A percentile compares a stretch with the other conserved stretches of the same genome.
Evolutionary conservation across 2,113 vertebrate species (phyloP).

Genomic region (Muscicapa adusta): DNA sequence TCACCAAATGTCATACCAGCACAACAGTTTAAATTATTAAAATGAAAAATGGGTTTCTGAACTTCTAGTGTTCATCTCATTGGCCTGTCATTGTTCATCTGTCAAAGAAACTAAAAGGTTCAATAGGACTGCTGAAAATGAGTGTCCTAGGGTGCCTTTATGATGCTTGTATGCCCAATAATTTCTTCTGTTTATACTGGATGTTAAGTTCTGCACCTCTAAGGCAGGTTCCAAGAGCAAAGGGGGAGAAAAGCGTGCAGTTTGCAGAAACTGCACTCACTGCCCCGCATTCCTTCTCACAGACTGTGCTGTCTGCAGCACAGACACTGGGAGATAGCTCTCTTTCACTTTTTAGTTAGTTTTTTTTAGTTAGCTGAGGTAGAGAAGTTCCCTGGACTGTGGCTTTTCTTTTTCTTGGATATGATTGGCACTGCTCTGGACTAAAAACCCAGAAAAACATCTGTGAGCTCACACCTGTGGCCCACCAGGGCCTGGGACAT

Average conservation of each 20-base stretch:
- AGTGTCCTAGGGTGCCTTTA: no score
- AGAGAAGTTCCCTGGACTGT: background rate
- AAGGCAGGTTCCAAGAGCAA: background rate
- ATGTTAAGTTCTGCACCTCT: background rate
- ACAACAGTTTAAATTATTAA: background rate
- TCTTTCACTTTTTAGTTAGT: background rate
- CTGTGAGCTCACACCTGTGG: background rate
- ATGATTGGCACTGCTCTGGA: no score
- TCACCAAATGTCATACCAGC: no score
- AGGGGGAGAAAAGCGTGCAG: background rate
- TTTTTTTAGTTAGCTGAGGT: background rate
- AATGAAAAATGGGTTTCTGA: background rate
- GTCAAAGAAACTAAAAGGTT: background rate
- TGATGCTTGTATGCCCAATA: no score
- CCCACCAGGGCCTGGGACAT: background rate
- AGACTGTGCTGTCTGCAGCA: background rate
- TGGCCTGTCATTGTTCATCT: background rate
- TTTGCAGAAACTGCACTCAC: background rate
- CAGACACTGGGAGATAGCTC: background rate
- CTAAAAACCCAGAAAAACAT: background rate
- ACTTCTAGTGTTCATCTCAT: background rate
- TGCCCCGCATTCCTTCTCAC: background rate
- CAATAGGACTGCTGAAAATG: background rate
- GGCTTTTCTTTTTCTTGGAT: background rate
- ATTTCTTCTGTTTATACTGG: background rate